Base-by-base conservation (phyloP, 2,797 vertebrate genomes). In the Fratercula arctica region DNA sequence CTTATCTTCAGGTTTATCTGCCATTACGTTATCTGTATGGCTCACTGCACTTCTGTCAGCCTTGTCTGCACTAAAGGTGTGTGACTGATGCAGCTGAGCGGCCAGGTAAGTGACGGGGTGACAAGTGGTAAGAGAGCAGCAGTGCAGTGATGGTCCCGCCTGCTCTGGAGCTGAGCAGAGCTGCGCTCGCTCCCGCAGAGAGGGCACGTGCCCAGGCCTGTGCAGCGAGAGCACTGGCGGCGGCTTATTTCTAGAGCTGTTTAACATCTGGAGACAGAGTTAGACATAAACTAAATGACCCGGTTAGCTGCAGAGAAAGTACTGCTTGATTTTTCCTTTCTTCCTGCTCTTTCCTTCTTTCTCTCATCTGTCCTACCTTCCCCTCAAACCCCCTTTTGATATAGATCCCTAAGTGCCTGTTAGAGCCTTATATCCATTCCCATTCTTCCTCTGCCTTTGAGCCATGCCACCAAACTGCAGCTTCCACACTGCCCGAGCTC, bases 221-320 rank as follows among this genome's bases (percentile, higher is more conserved):
- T 15, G 17, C n/a, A 21, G 25, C 17, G 53, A 31, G 14, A 73
- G 4, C 3, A 3, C 2, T 29, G 28, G 3, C 2, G 6, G 19
- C 7, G 17, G 6, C 31, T 74, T 37, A 2, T 43, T 78, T 81
- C 57, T 53, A 45, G 66, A 60, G 25, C n/a, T 64, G 37, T 77
- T 75, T 24, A 41, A 24, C 10, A 10, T 21, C 53, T 81, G 50
- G 21, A 74, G 39, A 1, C 51, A 60, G 69, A 77, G 19, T 41
- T 76, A 54, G 13, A 14, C 20, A 26, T 50, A 37, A 82, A 50
- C 29, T 25, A 41, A 78, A 66, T 8, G 15, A 61, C 59, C 17
- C 45, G 17, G 11, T 43, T 60, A 74, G 14, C 28, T 54, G 53
- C 28, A 51, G 63, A 80, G 60, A 77, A 76, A 66, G 17, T 37